Conservation (phyloP, 2,888 invertebrate species). For the Protonemura montana region DNA sequence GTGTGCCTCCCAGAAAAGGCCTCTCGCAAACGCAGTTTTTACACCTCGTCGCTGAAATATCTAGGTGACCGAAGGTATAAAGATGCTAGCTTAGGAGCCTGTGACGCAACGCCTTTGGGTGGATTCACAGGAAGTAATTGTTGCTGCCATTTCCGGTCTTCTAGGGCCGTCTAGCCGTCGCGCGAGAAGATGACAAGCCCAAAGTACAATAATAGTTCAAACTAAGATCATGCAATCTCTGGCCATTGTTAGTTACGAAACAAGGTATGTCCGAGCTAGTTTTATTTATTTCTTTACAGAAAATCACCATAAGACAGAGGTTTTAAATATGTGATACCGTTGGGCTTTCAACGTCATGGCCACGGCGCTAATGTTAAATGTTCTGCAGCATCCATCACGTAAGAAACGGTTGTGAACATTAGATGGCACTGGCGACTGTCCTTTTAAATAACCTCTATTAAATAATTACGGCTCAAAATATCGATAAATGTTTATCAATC, state of each 20-base stretch:
- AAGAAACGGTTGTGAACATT: too few relatives aligned
- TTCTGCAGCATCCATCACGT: too few relatives aligned
- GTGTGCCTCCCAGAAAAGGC: background rate
- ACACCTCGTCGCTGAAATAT: slow-evolving; percentile 28
- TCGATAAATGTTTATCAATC: too few relatives aligned
- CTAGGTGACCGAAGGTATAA: slow-evolving; percentile 22
- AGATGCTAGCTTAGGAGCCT: background rate
- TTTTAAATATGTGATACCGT: too few relatives aligned
- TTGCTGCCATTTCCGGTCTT: slow-evolving; percentile 37
- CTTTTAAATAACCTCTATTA: too few relatives aligned
- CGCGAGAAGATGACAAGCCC: slow-evolving; percentile 14
- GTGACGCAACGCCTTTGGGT: slow-evolving; percentile 35
- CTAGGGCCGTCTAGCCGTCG: slow-evolving; percentile 27
- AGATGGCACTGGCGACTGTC: too few relatives aligned
- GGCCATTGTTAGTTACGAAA: background rate
- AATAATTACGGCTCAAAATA: too few relatives aligned
- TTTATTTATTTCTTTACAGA: too few relatives aligned
- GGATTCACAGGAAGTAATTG: slow-evolving; percentile 39
- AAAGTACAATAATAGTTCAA: slow-evolving; percentile 29
- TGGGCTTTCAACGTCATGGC: too few relatives aligned
- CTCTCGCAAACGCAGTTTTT: background rate
- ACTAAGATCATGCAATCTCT: slow-evolving; percentile 18
- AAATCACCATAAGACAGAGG: too few relatives aligned
- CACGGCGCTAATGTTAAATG: too few relatives aligned
- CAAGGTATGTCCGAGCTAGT: too few relatives aligned